Base-by-base conservation (phyloP, 2,888 invertebrate species). In the Tortricodes alternella region DNA sequence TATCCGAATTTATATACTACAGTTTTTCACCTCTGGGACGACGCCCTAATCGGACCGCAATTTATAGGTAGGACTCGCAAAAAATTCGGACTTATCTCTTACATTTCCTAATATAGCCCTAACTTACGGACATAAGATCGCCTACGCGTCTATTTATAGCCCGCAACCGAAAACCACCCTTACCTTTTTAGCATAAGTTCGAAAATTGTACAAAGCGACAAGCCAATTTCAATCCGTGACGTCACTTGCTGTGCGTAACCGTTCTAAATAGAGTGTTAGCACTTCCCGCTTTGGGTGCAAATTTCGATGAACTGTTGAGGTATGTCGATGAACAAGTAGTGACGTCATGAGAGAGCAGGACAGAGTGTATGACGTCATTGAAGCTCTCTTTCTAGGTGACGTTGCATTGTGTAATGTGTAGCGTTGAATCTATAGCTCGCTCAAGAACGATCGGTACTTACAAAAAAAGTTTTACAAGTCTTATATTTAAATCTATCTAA, bases 91-190 rank as follows among this genome's bases (percentile, higher is more conserved):
- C n/a, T 9, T 27, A 9, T 27, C 8, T 27, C n/a, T 27, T 27
- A 13, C 21, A 21, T 15, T 19, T 21, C 39, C 32, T 18, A 41
- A 41, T 50, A 50, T 50, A 41, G 41, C 39, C 23, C 23, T n/a
- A 23, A 34, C 38, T 21, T n/a, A n/a, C 16, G 35, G 13, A 48
- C 37, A 48, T 18, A 41, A 50, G 41, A 41, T 16, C 41, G 15
- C 32, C 41, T 29, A 38, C 32, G 16, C 21, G 4, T 39, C 39
- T 70, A 68, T 69, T 67, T 62, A 60, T 69, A 69, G 64, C 62
- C 27, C 52, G 15, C 64, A 59, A 38, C 23, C 57, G 5, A 67
- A 57, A 53, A 34, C 8, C 15, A 41, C 60, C 64, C 61, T 48
- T 63, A 62, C 29, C 7, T 1, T 6, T 16, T 35, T 2, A n/a